Evolutionary conservation across 2,888 invertebrate species (phyloP).

Genomic region (Limnephilus lunatus): DNA sequence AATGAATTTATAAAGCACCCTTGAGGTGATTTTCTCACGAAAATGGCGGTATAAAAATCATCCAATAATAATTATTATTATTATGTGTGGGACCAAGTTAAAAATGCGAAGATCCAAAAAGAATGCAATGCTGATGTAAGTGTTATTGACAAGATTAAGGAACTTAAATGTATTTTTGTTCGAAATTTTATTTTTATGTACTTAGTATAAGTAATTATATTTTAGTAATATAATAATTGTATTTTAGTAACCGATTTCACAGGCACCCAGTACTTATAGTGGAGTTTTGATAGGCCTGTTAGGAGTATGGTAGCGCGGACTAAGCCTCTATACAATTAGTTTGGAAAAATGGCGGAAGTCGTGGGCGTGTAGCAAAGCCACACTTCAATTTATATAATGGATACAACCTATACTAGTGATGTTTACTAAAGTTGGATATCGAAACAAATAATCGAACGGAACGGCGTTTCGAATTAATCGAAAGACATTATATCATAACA

Average conservation of each 20-base stretch:
- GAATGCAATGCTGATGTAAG: no score
- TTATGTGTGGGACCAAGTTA: no score
- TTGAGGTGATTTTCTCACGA: no score
- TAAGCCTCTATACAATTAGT: slow-evolving; percentile 24
- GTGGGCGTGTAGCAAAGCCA: slow-evolving; percentile 23
- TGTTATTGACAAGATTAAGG: no score
- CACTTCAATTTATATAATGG: background rate
- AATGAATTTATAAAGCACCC: no score
- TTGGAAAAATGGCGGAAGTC: background rate
- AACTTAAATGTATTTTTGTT: background rate
- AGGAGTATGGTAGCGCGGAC: background rate
- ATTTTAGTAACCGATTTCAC: background rate
- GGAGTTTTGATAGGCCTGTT: slow-evolving; percentile 1
- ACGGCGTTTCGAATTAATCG: background rate
- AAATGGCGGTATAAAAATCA: no score
- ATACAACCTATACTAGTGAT: background rate
- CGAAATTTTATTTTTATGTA: background rate
- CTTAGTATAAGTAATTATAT: no score
- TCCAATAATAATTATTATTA: no score
- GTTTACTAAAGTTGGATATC: background rate
- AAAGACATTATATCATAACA: background rate
- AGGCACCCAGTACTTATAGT: background rate
- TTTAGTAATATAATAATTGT: no score
- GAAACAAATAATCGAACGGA: background rate
- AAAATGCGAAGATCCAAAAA: no score